Conservation (phyloP, 2,888 invertebrate species). For the Taphrorychus bicolor region DNA sequence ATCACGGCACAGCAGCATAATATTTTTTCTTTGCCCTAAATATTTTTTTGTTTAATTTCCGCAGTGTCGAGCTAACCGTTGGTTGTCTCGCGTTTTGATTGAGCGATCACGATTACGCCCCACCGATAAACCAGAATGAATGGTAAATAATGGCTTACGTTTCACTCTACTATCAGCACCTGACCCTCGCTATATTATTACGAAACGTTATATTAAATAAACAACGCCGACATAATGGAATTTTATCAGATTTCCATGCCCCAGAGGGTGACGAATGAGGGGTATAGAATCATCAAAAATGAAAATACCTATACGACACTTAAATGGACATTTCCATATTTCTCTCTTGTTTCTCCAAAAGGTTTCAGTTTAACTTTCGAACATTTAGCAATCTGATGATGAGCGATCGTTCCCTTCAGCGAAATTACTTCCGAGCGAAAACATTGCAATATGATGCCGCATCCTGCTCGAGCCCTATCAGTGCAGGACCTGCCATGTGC, state of each 20-base stretch:
- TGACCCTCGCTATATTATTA: background rate
- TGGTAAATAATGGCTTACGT: constrained; percentile 4
- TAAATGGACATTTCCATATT: too few species aligned
- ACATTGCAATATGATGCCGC: too few species aligned
- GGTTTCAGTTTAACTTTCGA: too few species aligned
- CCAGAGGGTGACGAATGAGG: too few species aligned
- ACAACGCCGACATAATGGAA: background rate
- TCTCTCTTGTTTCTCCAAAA: too few species aligned
- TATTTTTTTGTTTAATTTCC: background rate
- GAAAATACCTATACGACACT: too few species aligned
- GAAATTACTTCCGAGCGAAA: background rate
- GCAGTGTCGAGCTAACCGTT: background rate
- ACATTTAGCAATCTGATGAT: too few species aligned
- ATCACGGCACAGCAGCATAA: background rate
- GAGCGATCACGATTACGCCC: background rate
- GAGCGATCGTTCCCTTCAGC: too few species aligned
- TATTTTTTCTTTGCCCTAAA: background rate
- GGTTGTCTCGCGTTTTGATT: background rate
- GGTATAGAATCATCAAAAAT: too few species aligned
- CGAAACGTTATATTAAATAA: constrained; percentile 3
- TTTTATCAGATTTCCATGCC: background rate
- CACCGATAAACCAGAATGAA: background rate
- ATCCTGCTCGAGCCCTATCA: background rate
- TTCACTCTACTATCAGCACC: background rate
- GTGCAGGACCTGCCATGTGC: constrained; percentile 14